Conservation (phyloP, 2,797 vertebrate species). For the Chelmon rostratus region DNA sequence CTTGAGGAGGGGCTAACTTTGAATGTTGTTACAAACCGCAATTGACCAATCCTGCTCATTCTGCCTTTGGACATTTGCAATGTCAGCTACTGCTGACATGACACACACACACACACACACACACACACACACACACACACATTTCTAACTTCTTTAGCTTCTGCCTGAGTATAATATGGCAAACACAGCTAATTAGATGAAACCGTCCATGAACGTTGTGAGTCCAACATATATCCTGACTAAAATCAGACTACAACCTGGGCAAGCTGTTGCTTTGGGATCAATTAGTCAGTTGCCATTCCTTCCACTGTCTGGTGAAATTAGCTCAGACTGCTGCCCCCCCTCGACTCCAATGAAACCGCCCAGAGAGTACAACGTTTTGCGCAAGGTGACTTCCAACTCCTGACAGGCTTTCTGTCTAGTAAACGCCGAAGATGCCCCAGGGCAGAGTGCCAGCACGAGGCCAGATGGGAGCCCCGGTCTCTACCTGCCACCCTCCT, state of each 20-base stretch:
- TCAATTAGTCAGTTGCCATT: constrained; percentile 23
- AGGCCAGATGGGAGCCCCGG: constrained; percentile 82
- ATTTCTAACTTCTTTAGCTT: background rate
- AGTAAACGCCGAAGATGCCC: constrained; percentile 72
- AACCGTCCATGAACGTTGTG: background rate
- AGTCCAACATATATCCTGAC: background rate
- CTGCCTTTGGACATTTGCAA: too few relatives aligned
- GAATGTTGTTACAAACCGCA: too few relatives aligned
- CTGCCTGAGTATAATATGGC: background rate
- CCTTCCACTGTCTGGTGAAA: constrained; percentile 36
- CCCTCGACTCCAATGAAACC: constrained; percentile 37
- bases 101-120: background rate
- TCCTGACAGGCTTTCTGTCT: constrained; percentile 79
- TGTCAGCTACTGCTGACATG: background rate
- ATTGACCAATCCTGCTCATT: too few relatives aligned
- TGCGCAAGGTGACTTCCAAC: constrained; percentile 79
- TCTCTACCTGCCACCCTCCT: constrained; percentile 75
- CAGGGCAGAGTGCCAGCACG: constrained; percentile 76
- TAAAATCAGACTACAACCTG: constrained; percentile 19
- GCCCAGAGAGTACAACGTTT: constrained; percentile 69
- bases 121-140: too few relatives aligned
- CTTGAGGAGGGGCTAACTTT: too few relatives aligned
- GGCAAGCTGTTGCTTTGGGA: constrained; percentile 14
- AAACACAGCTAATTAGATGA: constrained; percentile 12
- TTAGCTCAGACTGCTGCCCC: constrained; percentile 22